Conservation (phyloP, 2,888 invertebrate genomes). For the Amiota communis region DNA sequence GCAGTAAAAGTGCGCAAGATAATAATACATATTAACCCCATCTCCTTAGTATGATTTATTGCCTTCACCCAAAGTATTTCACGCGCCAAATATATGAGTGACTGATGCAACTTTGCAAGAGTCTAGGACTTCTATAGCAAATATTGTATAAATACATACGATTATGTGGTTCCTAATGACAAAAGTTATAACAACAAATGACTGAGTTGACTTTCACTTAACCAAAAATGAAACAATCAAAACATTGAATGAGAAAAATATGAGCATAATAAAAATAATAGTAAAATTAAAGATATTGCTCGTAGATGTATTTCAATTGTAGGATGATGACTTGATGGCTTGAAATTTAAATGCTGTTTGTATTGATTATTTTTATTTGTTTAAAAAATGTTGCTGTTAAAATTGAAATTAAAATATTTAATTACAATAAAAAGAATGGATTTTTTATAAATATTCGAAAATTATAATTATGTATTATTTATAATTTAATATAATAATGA, state of each 20-base stretch:
- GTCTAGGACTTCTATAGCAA: background rate
- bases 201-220: conserved; percentile 60
- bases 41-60: background rate
- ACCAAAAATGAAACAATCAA: background rate
- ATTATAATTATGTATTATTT: no score
- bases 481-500: no score
- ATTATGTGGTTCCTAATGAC: conserved; percentile 46
- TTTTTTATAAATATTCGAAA: no score
- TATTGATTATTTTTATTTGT: no score
- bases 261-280: background rate
- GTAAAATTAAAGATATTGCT: background rate
- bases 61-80: background rate
- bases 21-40: background rate
- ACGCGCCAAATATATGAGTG: conserved; percentile 4
- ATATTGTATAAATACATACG: background rate
- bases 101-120: background rate
- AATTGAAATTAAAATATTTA: no score
- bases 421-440: no score
- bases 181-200: conserved; percentile 64
- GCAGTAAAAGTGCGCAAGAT: conserved; percentile 5
- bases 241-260: background rate
- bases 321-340: no score
- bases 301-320: no score
- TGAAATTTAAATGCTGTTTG: no score
- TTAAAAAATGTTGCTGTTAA: no score